Evolutionary conservation across 2,888 invertebrate species (phyloP).

Genomic region (Apamea sordens): DNA sequence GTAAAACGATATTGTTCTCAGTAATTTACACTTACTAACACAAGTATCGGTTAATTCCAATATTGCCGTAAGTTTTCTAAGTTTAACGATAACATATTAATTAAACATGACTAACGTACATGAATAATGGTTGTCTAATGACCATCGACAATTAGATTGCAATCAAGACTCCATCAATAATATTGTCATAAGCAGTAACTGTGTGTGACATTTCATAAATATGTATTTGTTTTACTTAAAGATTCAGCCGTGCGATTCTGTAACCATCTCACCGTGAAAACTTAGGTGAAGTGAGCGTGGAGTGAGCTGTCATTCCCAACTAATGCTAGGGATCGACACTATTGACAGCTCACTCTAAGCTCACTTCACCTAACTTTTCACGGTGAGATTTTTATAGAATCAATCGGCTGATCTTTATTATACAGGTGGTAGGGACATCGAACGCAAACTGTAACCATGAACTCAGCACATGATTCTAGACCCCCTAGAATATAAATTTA

Average conservation of each 20-base stretch:
- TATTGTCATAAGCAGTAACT: constrained; percentile 14
- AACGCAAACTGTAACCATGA: not conserved
- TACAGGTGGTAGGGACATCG: not conserved
- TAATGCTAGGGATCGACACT: no score
- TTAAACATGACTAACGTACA: constrained; percentile 26
- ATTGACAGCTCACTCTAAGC: no score
- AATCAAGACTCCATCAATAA: constrained; percentile 20
- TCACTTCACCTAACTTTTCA: no score
- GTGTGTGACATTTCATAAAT: not conserved
- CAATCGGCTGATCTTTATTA: not conserved
- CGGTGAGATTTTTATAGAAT: no score
- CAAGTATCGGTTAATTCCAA: constrained; percentile 1
- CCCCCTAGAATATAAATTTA: no score
- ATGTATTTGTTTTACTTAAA: not conserved
- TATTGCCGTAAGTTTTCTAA: not conserved
- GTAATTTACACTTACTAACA: not conserved
- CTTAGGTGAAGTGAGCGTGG: no score
- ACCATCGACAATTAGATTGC: constrained; percentile 17
- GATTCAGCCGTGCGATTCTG: no score
- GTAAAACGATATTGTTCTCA: not conserved
- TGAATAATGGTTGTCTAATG: constrained; percentile 23
- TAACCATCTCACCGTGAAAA: no score
- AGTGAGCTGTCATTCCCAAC: no score
- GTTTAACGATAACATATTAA: constrained; percentile 27
- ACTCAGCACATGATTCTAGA: not conserved